Conservation (phyloP, 2,797 vertebrate genomes). For the Netta rufina region DNA sequence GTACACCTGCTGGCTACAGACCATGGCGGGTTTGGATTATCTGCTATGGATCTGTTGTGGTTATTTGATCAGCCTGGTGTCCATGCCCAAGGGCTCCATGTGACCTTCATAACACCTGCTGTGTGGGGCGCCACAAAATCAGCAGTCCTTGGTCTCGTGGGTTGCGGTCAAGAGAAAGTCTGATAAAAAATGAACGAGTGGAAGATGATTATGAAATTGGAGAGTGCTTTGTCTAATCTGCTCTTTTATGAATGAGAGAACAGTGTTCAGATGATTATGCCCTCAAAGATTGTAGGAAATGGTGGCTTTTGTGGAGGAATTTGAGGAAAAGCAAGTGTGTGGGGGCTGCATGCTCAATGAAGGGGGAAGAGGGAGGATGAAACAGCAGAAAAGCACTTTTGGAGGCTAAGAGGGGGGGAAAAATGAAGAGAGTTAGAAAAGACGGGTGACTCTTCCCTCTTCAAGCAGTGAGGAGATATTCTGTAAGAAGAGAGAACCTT, state of each 20-base stretch:
- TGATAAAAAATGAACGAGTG: not conserved
- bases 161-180: not conserved
- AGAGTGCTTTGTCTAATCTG: not conserved
- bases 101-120: not conserved
- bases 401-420: not conserved
- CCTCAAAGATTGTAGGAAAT: not conserved
- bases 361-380: not conserved
- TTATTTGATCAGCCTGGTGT: not conserved
- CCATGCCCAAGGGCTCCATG: not conserved
- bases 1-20: not conserved
- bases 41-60: no score
- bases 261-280: not conserved
- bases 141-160: not conserved
- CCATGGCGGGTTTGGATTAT: not conserved
- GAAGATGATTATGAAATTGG: not conserved
- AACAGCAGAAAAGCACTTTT: not conserved
- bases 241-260: not conserved
- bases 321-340: accelerated
- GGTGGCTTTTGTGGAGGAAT: not conserved
- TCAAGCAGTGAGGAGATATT: not conserved
- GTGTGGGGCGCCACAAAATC: not conserved
- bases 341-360: accelerated
- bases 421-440: not conserved
- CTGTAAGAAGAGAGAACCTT: not conserved
- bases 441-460: accelerated